Evolutionary conservation across 2,113 vertebrate species (phyloP), one percentile per base, ranked within the genome.

Genomic region (Brienomyrus brachyistius): DNA sequence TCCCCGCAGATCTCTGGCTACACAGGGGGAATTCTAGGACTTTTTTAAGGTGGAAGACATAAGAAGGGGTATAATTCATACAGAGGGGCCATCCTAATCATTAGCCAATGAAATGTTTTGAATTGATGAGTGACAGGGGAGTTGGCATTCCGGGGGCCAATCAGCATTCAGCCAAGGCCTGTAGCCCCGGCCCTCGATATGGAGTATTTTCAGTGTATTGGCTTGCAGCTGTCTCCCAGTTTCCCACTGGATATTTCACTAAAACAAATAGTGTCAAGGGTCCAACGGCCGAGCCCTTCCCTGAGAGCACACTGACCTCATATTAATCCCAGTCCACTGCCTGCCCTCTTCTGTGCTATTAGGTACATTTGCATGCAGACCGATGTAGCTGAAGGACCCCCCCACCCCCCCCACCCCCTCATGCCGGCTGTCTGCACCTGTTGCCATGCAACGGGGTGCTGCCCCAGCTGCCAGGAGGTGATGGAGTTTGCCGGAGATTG

Each of bases 401-500:
- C n/a, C n/a, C n/a, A 0, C 52, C 52, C 85, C 74, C 59, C n/a
- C 85, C 35, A 4, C 70, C 31, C 11, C 70, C 70, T 31, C 70
- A 15, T 40, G 13, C 31, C 15, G 70, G 13, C 88, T 90, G 77
- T 92, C 91, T 90, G 90, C 91, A 92, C 93, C 92, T 92, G 92
- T 90, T 40, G 80, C 77, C 89, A 91, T 92, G 77, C 0, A 87
- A 87, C 77, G 91, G 82, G 88, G 90, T 91, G 91, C 91, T 91
- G 90, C 5, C 70, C 23, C 9, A 50, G 52, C 87, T 85, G 90
- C 91, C 91, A 43, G 77, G 40, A 56, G 77, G 91, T 89, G 85
- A 88, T 91, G 91, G 89, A 90, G 43, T 48, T 52, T 88, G 47
- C 10, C n/a, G 6, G 51, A 92, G 94, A 95, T 92, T 95, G 94